Conservation (phyloP, 2,113 vertebrate species). For the Saccopteryx bilineata region DNA sequence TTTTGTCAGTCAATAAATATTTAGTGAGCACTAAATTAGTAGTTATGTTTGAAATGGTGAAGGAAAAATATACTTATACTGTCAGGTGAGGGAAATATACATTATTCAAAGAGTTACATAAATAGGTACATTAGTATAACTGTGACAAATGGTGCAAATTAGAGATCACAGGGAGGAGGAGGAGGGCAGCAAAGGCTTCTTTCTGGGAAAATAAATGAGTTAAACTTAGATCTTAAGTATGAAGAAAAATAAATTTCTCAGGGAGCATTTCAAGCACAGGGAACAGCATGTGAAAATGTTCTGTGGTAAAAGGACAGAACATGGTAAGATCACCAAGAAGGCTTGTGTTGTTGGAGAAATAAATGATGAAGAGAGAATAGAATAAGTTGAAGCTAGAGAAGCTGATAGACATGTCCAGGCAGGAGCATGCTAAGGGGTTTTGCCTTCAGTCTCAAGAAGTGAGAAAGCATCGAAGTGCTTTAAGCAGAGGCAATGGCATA, state of each 20-base stretch:
- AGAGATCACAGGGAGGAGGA: neutral
- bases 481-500: neutral
- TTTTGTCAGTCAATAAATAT: neutral
- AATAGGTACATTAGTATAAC: neutral
- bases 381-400: neutral
- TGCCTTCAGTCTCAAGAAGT: slow-evolving; percentile 23
- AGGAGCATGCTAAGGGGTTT: neutral
- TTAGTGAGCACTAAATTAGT: slow-evolving; percentile 28
- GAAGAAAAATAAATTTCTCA: slow-evolving; percentile 18
- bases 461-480: neutral
- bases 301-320: neutral
- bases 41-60: neutral
- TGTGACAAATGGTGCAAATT: neutral
- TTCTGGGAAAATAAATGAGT: neutral
- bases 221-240: slow-evolving; percentile 1
- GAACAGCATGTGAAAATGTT: neutral
- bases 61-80: neutral
- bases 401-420: neutral
- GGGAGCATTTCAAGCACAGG: neutral
- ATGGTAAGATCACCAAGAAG: neutral
- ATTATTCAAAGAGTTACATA: slow-evolving; percentile 6
- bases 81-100: neutral
- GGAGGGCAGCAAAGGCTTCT: neutral
- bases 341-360: neutral
- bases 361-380: neutral